A percentile compares a stretch with the other conserved stretches of the same genome.
Conservation (phyloP, 2,888 invertebrate species). For the Athalia rosae region DNA sequence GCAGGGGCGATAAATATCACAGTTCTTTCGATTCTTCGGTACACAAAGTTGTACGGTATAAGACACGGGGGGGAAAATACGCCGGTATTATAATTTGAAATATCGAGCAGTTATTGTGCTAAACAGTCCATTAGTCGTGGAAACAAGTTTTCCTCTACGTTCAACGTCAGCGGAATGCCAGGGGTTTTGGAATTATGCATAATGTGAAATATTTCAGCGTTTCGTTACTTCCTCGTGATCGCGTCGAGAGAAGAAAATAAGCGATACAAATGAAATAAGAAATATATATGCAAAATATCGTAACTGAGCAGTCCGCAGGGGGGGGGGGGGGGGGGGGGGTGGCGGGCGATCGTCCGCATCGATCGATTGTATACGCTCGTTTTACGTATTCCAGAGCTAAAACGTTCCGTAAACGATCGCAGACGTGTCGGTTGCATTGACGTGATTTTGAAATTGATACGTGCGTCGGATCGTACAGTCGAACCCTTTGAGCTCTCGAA, state of each 20-base stretch:
- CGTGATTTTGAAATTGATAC: background rate
- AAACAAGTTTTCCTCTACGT: too few species aligned
- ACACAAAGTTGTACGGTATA: too few species aligned
- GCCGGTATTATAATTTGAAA: background rate
- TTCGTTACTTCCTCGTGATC: too few species aligned
- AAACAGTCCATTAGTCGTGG: background rate
- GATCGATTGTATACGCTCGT: slow-evolving; percentile 11
- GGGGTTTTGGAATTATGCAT: too few species aligned
- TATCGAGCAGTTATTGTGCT: background rate
- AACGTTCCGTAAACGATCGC: slow-evolving; percentile 20
- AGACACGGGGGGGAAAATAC: too few species aligned
- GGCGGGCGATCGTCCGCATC: slow-evolving; percentile 4
- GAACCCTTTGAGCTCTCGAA: slow-evolving; percentile 27
- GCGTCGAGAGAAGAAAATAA: too few species aligned
- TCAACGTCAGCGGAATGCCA: too few species aligned
- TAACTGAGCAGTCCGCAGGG: too few species aligned
- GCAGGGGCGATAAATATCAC: background rate
- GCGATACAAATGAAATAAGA: too few species aligned
- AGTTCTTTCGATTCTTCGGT: background rate
- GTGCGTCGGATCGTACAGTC: background rate
- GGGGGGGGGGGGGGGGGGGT: too few species aligned
- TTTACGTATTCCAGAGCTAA: slow-evolving; percentile 1
- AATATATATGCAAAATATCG: too few species aligned
- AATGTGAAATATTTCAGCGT: too few species aligned
- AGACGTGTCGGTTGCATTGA: background rate